Evolutionary conservation across 2,888 invertebrate species (phyloP).

Genomic region (Pristionchus exspectatus): DNA sequence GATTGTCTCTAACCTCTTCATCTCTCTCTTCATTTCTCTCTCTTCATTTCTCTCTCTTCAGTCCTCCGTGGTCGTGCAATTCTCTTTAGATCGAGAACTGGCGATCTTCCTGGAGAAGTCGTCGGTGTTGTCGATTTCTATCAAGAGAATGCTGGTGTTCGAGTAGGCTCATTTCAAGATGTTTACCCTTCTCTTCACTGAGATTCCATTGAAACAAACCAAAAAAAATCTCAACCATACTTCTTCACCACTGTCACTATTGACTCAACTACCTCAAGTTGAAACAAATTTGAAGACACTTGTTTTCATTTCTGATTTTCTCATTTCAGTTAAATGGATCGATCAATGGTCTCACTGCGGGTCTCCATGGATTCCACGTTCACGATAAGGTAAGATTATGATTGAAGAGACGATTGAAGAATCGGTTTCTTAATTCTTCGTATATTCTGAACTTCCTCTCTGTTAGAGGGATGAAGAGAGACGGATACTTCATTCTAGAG

Average conservation of each 20-base stretch:
- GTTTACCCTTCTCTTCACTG: not conserved
- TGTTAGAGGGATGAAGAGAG: not conserved
- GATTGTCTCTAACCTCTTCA: not conserved
- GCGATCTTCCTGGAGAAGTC: constrained; percentile 61
- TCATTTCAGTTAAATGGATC: constrained; percentile 72
- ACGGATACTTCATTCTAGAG: not conserved
- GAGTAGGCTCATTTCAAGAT: not conserved
- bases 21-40: not conserved
- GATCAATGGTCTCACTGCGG: constrained; percentile 68
- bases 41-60: constrained; percentile 52
- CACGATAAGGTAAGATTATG: constrained; percentile 65
- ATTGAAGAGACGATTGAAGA: not conserved
- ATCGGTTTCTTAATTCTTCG: not conserved
- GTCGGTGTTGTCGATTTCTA: constrained; percentile 69
- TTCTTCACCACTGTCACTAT: not conserved
- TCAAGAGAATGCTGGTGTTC: constrained; percentile 56
- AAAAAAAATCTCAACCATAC: not conserved
- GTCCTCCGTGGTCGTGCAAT: constrained; percentile 64
- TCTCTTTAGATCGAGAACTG: constrained; percentile 65
- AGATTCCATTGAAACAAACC: not conserved
- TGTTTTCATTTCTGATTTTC: too few relatives aligned
- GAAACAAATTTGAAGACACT: too few relatives aligned
- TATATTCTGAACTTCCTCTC: not conserved
- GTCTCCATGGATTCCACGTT: constrained; percentile 77
- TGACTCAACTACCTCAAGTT: too few relatives aligned